Evolutionary conservation across 2,797 vertebrate species (phyloP).

Genomic region (Pseudocheirus occidentalis): DNA sequence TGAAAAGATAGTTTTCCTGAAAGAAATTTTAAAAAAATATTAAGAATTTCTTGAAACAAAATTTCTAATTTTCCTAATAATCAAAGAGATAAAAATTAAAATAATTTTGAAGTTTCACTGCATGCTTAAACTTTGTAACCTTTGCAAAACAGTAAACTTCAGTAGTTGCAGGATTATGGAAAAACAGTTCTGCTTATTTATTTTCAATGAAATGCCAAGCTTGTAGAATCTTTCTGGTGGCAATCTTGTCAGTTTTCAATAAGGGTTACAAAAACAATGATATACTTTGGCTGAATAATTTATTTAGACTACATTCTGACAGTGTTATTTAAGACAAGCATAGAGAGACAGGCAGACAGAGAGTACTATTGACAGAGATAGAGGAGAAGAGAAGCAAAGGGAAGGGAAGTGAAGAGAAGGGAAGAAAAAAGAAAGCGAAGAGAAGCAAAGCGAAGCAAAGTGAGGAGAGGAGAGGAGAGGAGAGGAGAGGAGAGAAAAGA

Average conservation of each 20-base stretch:
- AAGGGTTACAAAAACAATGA: too few species aligned
- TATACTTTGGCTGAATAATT: too few species aligned
- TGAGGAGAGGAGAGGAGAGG: too few species aligned
- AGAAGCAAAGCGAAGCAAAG: too few species aligned
- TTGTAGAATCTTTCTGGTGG: background rate
- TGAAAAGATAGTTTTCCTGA: background rate
- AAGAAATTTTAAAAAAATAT: background rate
- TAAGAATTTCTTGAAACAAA: background rate
- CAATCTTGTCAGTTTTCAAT: background rate
- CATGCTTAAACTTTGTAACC: background rate
- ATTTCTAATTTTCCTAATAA: background rate
- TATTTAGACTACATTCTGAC: too few species aligned
- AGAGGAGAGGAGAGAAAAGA: too few species aligned
- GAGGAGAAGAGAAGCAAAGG: too few species aligned
- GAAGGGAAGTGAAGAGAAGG: fast-evolving
- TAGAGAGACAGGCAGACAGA: background rate
- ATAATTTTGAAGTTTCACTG: background rate
- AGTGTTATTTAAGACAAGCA: too few species aligned
- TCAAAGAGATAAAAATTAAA: background rate
- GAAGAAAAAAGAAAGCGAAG: too few species aligned
- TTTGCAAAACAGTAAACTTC: background rate
- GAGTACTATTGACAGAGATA: too few species aligned
- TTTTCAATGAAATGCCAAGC: background rate
- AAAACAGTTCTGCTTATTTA: background rate
- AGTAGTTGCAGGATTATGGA: background rate